Evolutionary conservation across 2,113 vertebrate species (phyloP).

Genomic region (Dunckerocampus dactyliophorus): DNA sequence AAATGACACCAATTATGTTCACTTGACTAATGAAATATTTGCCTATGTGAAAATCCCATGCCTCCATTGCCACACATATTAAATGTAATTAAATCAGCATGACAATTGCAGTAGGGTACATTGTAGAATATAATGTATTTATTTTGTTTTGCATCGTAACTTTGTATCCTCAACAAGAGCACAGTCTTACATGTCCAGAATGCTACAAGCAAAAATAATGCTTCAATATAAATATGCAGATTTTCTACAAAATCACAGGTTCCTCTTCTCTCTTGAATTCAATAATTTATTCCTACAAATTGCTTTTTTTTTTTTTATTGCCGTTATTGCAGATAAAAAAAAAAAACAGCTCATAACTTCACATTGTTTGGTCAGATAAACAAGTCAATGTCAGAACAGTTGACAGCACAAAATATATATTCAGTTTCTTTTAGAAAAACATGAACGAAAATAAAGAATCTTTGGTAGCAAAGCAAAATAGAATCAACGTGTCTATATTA

Average conservation of each 20-base stretch:
- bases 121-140: constrained; percentile 16
- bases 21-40: not conserved
- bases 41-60: not conserved
- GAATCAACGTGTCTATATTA: constrained; percentile 66
- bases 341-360: constrained; percentile 69
- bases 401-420: constrained; percentile 66
- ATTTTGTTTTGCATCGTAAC: not conserved
- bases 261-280: constrained; percentile 57
- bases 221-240: constrained; percentile 69
- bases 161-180: constrained; percentile 24
- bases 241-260: constrained; percentile 69
- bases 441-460: constrained; percentile 74
- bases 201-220: constrained; percentile 58
- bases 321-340: constrained; percentile 70
- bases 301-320: constrained; percentile 69
- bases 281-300: constrained; percentile 76
- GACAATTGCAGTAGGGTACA: not conserved
- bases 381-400: constrained; percentile 71
- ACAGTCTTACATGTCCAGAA: constrained; percentile 43
- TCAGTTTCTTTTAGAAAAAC: constrained; percentile 62
- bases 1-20: constrained; percentile 12
- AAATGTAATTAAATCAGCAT: not conserved
- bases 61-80: not conserved
- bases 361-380: constrained; percentile 80
- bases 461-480: constrained; percentile 73